phyloP scores from a whole-genome alignment of 1,140 invertebrate genomes.

The Cecropterus lyciades region DNA sequence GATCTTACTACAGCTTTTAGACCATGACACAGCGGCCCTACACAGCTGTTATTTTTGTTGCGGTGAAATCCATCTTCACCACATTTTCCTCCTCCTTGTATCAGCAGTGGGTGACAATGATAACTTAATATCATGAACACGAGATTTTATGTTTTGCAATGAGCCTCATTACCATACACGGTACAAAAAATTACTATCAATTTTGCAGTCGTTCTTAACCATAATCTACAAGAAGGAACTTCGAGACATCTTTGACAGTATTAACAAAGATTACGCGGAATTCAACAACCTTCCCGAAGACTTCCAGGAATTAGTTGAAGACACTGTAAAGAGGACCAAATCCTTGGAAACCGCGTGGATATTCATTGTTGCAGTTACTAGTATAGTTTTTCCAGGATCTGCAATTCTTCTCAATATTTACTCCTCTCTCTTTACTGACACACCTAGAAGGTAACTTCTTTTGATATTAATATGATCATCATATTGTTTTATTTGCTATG shows the following conservation, averaged over 20 bases:
- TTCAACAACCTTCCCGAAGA: conserved; percentile 43
- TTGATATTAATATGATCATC: neutral
- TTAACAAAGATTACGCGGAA: conserved; percentile 38
- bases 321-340: conserved; percentile 36
- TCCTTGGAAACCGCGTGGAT: conserved; percentile 39
- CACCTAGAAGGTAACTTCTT: conserved; percentile 31
- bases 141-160: too few relatives aligned
- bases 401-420: conserved; percentile 36
- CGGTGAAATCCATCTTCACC: too few relatives aligned
- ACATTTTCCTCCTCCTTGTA: too few relatives aligned
- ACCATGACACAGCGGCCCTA: too few relatives aligned
- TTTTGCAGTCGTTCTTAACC: conserved; percentile 38
- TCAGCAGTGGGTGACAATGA: too few relatives aligned
- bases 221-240: conserved; percentile 36
- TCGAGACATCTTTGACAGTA: conserved; percentile 32
- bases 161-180: too few relatives aligned
- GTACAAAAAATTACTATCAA: too few relatives aligned
- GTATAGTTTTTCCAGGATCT: conserved; percentile 24
- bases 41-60: too few relatives aligned
- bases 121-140: too few relatives aligned
- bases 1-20: too few relatives aligned
- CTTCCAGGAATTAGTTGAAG: conserved; percentile 17
- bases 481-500: too few relatives aligned
- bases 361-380: conserved; percentile 13
- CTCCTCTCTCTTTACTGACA: conserved; percentile 37